Conservation (phyloP, 2,797 vertebrate genomes). For the Mormyrus hasselquistii region DNA sequence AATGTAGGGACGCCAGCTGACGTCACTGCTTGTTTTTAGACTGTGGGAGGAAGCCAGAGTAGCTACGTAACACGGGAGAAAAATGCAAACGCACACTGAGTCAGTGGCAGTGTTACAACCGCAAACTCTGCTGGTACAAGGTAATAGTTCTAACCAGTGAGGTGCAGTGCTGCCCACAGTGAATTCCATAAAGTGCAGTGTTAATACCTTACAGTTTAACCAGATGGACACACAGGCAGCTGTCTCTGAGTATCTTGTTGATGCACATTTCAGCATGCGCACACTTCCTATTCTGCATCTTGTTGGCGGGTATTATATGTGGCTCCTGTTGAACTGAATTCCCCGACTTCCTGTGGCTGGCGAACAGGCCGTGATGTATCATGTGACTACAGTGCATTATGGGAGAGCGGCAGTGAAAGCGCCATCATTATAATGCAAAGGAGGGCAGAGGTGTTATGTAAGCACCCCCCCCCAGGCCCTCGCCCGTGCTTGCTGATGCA, state of each 20-base stretch:
- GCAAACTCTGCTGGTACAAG: background rate
- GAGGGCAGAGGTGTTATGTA: slow-evolving; percentile 35
- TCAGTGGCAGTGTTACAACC: background rate
- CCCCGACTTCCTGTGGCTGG: background rate
- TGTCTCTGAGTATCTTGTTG: background rate
- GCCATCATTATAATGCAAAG: slow-evolving; percentile 17
- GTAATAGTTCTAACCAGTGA: background rate
- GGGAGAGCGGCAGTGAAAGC: slow-evolving; percentile 6
- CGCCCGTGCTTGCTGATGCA: background rate
- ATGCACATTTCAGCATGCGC: background rate
- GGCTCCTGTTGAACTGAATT: background rate
- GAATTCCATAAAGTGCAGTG: background rate
- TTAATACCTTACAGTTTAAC: background rate
- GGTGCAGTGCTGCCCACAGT: background rate
- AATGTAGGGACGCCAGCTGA: background rate
- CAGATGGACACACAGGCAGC: background rate
- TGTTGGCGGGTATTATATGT: background rate
- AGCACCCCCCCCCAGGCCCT: slow-evolving; percentile 30
- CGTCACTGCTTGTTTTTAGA: background rate
- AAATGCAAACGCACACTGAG: background rate
- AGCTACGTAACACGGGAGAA: background rate
- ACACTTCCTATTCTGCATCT: background rate
- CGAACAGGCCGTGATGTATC: background rate
- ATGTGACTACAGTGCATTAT: background rate
- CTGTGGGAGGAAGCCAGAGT: background rate